Base-by-base conservation (phyloP, 2,888 invertebrate genomes). In the Machimus atricapillus region DNA sequence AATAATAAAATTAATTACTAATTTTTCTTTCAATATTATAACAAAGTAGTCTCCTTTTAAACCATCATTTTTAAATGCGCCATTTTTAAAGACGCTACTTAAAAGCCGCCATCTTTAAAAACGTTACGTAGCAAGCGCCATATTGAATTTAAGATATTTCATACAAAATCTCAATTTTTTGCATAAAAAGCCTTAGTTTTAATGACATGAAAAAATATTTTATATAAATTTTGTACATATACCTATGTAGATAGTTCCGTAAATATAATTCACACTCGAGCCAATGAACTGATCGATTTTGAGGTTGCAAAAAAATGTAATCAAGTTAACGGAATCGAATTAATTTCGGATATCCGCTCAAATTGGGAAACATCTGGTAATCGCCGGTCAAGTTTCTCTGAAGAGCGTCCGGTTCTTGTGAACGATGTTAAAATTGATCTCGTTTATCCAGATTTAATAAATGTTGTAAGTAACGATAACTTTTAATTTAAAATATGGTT, bases 241-340 rank as follows among this genome's bases (percentile, higher is more conserved):
- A n/a, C n/a, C n/a, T n/a, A 81, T 16, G 37, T 8, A 87, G 87
- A 87, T 56, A 86, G 88, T 31, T 87, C 87, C 2, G 27, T 46
- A 9, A 83, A 87, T n/a, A 19, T 66, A 14, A 9, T 79, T 8
- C 43, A 79, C n/a, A 73, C 74, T 23, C 78, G 58, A 0, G 31
- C 66, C 19, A 78, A 86, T 27, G 66, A 78, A n/a, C 73, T 85
- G 37, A 87, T 88, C 19, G 88, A 88, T 58, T 88, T 87, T 66
- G 88, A 88, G 76, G 87, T 88, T 0, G 88, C 88, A 3, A 88
- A 87, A 23, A 87, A 87, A 86, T 88, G 81, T 19, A 87, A 87
- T 82, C 87, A 88, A 73, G 82, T 87, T 2, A 87, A 87, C 79
- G 88, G 87, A 1, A 66, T 85, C 12, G 43, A 77, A 46, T 52